These are phyloP conservation scores for Cotesia vestalis DNA, from an alignment of 1,140 invertebrate species.

Conservation along the genomic window DNA sequence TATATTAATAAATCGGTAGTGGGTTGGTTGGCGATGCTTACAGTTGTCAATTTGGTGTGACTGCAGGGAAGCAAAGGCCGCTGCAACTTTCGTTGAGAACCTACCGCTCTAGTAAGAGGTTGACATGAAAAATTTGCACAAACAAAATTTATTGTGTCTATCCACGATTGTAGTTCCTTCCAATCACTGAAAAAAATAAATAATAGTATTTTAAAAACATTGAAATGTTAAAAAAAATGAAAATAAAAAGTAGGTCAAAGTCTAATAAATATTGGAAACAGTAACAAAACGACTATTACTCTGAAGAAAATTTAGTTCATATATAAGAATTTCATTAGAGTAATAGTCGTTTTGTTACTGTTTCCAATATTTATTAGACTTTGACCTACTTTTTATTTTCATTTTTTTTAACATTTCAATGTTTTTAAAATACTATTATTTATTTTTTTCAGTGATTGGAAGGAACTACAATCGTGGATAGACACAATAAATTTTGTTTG, in stretches of 20 bases:
- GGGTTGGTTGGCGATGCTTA: conserved; percentile 63
- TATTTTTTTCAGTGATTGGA: conserved; percentile 79
- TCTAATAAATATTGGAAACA: too few relatives aligned
- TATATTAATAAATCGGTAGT: conserved; percentile 10
- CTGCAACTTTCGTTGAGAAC: conserved; percentile 93
- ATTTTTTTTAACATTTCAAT: too few relatives aligned
- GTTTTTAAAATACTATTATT: conserved; percentile 8
- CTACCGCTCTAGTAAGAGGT: conserved; percentile 89
- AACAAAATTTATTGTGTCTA: conserved; percentile 98
- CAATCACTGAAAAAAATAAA: conserved; percentile 76
- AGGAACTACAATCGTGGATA: conserved; percentile 95
- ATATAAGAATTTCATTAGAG: too few relatives aligned
- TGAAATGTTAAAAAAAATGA: too few relatives aligned
- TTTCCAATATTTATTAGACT: too few relatives aligned
- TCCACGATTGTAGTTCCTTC: conserved; percentile 95
- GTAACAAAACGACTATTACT: too few relatives aligned
- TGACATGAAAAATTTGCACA: conserved; percentile 94
- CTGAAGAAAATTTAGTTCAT: too few relatives aligned
- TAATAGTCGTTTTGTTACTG: too few relatives aligned
- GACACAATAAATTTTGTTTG: conserved; percentile 98
- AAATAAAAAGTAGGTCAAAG: too few relatives aligned
- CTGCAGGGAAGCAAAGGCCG: conserved; percentile 90
- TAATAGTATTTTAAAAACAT: conserved; percentile 1
- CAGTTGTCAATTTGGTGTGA: conserved; percentile 88
- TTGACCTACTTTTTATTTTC: too few relatives aligned